Percentiles rank a stretch among this genome's conserved stretches.
Conservation (phyloP, 23 tunicate species). For the Halocynthia roretzi region DNA sequence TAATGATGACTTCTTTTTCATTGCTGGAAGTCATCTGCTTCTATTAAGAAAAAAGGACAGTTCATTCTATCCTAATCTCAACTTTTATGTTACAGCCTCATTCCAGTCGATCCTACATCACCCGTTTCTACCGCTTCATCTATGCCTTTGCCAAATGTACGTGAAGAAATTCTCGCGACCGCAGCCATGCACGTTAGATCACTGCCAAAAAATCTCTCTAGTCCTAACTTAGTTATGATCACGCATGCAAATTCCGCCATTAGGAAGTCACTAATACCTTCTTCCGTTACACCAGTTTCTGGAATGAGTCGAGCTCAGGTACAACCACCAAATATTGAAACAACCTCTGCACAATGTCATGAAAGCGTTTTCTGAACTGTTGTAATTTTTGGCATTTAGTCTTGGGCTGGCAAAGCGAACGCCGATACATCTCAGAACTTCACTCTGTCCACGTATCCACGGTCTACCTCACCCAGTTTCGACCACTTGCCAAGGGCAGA, state of each 20-base stretch:
- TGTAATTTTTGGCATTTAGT: constrained; percentile 27
- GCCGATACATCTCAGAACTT: not conserved
- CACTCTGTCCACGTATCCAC: not conserved
- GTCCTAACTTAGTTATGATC: not conserved
- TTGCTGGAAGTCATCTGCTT: not conserved
- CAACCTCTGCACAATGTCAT: too few relatives aligned
- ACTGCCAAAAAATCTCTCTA: constrained; percentile 22
- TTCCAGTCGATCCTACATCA: constrained; percentile 10
- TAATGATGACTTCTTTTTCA: not conserved
- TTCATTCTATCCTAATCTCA: too few relatives aligned
- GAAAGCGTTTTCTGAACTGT: not conserved
- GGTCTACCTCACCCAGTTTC: constrained; percentile 3
- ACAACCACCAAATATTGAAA: not conserved
- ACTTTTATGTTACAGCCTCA: not conserved
- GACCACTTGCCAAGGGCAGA: constrained; percentile 6
- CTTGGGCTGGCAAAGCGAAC: constrained; percentile 41
- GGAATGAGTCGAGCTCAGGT: constrained; percentile 12
- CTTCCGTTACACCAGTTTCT: not conserved
- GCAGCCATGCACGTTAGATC: constrained; percentile 15
- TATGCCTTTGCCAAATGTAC: not conserved
- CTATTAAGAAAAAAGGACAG: too few relatives aligned
- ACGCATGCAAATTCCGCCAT: not conserved
- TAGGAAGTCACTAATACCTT: not conserved
- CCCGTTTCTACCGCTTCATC: not conserved
- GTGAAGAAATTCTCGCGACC: constrained; percentile 8